These are phyloP conservation scores for Pseudochirops cupreus DNA, from an alignment of 2,797 vertebrate species.

Conservation along the genomic window DNA sequence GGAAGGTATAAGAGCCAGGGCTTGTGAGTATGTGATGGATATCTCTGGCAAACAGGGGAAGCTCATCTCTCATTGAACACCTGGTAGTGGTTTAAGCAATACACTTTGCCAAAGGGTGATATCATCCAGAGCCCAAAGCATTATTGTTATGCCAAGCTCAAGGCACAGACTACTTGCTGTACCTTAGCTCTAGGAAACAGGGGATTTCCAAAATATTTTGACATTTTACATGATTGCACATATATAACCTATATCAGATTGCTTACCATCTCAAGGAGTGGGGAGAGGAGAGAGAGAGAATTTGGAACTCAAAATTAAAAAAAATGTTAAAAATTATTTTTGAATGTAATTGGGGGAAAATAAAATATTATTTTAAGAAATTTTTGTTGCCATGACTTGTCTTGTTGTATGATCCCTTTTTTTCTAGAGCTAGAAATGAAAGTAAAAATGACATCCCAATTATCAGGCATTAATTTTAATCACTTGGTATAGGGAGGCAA, in stretches of 20 bases:
- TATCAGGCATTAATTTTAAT: neutral
- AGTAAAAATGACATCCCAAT: neutral
- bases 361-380: neutral
- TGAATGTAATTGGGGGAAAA: neutral
- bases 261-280: neutral
- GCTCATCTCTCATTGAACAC: too few relatives aligned
- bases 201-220: too few relatives aligned
- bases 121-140: too few relatives aligned
- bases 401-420: neutral
- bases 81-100: too few relatives aligned
- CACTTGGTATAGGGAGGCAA: neutral
- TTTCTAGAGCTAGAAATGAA: neutral
- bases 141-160: too few relatives aligned
- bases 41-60: too few relatives aligned
- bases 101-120: too few relatives aligned
- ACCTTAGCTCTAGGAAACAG: too few relatives aligned
- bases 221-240: neutral
- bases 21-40: too few relatives aligned
- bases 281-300: neutral
- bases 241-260: neutral
- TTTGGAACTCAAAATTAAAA: neutral
- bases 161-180: too few relatives aligned
- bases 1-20: too few relatives aligned
- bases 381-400: neutral
- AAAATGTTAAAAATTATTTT: neutral